These are phyloP conservation scores for Beroe ovata DNA, from an alignment of 37 sponge, comb jelly and placozoan species.

Conservation along the genomic window DNA sequence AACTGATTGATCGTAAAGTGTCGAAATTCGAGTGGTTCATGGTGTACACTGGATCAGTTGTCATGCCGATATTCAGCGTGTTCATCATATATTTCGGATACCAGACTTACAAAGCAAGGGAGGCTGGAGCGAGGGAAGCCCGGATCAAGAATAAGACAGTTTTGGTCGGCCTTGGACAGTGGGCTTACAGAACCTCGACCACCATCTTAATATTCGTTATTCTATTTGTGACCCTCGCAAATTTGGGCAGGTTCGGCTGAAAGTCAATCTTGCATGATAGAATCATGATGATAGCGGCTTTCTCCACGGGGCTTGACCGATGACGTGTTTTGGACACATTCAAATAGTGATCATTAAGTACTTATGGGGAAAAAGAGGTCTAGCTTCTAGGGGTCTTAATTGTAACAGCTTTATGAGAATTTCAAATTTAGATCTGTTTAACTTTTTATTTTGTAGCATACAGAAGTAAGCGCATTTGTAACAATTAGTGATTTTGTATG, in stretches of 20 bases:
- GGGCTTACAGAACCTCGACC: conserved; percentile 25
- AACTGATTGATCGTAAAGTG: conserved; percentile 12
- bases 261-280: too few relatives aligned
- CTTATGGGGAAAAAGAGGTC: too few relatives aligned
- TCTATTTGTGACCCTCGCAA: not conserved
- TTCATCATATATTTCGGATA: not conserved
- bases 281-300: too few relatives aligned
- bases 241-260: not conserved
- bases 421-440: too few relatives aligned
- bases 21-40: conserved; percentile 46
- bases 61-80: conserved; percentile 7
- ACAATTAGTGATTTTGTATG: too few relatives aligned
- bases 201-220: not conserved
- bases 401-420: too few relatives aligned
- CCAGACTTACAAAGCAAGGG: not conserved
- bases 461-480: too few relatives aligned
- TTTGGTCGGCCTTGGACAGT: conserved; percentile 50
- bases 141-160: not conserved
- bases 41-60: conserved; percentile 32
- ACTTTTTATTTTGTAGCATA: too few relatives aligned
- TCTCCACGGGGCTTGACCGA: too few relatives aligned
- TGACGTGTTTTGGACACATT: too few relatives aligned
- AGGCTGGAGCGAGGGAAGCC: not conserved
- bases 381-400: too few relatives aligned
- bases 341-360: too few relatives aligned